A percentile compares a stretch with the other conserved stretches of the same genome.
phyloP scores from a whole-genome alignment of 2,797 vertebrate species.

The Xyrichtys novacula region DNA sequence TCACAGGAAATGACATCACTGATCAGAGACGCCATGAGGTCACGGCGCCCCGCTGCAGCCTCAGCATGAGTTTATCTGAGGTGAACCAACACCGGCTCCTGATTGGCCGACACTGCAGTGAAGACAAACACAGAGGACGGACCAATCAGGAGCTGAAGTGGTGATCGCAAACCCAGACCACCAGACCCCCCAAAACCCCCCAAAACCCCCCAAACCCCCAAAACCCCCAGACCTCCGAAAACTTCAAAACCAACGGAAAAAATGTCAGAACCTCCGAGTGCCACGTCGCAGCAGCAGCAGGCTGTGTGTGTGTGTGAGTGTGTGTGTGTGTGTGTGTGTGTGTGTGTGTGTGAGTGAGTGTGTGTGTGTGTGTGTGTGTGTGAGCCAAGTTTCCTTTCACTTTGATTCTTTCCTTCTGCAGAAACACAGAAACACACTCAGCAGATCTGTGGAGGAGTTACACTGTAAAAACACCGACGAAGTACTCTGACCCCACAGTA shows the following conservation, averaged over 20 bases:
- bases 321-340: constrained; percentile 15
- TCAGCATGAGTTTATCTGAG: constrained; percentile 6
- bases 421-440: constrained; percentile 30
- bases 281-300: constrained; percentile 59
- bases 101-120: constrained; percentile 18
- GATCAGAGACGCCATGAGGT: constrained; percentile 6
- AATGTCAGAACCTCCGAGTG: constrained; percentile 32
- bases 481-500: neutral
- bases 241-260: too few species aligned
- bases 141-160: constrained; percentile 30
- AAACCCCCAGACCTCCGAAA: neutral
- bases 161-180: neutral
- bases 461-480: neutral
- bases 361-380: neutral
- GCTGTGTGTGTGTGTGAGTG: constrained; percentile 24
- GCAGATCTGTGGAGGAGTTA: constrained; percentile 6
- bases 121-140: constrained; percentile 15
- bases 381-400: constrained; percentile 61
- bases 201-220: neutral
- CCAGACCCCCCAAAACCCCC: constrained; percentile 19
- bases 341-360: neutral
- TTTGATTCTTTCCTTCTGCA: constrained; percentile 46
- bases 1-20: constrained; percentile 21
- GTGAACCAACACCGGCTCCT: constrained; percentile 6
- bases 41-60: neutral